phyloP scores from a whole-genome alignment of 2,113 vertebrate genomes.

The Ramphastos sulfuratus region DNA sequence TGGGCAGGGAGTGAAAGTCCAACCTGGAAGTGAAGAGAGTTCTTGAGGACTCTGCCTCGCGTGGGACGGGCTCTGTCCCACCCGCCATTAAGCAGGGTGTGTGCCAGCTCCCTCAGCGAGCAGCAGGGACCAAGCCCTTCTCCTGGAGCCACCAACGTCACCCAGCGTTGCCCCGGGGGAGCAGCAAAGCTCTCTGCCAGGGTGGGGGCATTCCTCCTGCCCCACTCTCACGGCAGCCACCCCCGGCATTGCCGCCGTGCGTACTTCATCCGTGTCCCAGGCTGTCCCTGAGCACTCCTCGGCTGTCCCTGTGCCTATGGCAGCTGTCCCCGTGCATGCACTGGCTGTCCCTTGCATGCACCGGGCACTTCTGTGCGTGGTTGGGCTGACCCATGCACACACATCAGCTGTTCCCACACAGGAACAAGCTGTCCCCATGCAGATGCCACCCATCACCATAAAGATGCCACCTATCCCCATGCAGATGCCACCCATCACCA shows the following conservation, averaged over 20 bases:
- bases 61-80: background rate
- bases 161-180: background rate
- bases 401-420: background rate
- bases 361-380: accelerated
- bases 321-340: too few species aligned
- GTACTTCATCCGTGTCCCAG: background rate
- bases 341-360: accelerated
- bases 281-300: accelerated
- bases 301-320: background rate
- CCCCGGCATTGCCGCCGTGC: accelerated
- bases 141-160: constrained; percentile 29
- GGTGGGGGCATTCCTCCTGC: background rate
- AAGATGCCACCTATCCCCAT: background rate
- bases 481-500: background rate
- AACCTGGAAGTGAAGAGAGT: background rate
- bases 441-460: background rate
- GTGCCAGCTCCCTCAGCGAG: constrained; percentile 23
- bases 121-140: constrained; percentile 37
- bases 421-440: background rate
- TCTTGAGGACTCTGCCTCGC: background rate
- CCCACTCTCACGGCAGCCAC: background rate
- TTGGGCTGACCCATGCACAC: accelerated
- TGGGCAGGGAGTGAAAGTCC: background rate
- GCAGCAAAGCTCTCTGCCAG: background rate
- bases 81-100: background rate